phyloP scores from a whole-genome alignment of 2,113 vertebrate genomes.

The Toxotes jaculatrix region DNA sequence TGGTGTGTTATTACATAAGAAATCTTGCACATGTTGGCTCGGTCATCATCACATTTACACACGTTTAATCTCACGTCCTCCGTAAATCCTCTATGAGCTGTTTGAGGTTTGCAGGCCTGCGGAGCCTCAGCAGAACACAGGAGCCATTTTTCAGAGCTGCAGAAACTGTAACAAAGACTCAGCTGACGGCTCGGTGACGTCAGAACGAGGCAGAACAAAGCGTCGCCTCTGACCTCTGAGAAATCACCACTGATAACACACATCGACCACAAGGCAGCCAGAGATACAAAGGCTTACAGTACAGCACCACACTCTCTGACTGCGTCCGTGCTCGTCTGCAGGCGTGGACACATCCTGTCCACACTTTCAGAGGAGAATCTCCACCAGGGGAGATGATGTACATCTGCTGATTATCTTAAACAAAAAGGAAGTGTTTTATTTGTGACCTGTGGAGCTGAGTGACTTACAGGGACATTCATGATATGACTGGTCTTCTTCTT shows the following conservation, averaged over 20 bases:
- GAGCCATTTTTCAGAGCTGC: slow-evolving; percentile 53
- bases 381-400: not conserved
- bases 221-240: slow-evolving; percentile 48
- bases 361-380: not conserved
- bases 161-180: slow-evolving; percentile 68
- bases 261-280: not conserved
- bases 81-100: slow-evolving; percentile 16
- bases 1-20: not conserved
- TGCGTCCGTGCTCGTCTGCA: not conserved
- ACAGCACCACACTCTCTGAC: not conserved
- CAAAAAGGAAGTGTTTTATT: not conserved
- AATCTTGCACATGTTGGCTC: no score
- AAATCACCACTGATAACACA: slow-evolving; percentile 45
- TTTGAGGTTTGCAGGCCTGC: not conserved
- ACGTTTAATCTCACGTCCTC: not conserved
- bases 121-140: slow-evolving; percentile 25
- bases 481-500: not conserved
- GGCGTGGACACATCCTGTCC: slow-evolving; percentile 30
- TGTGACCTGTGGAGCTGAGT: not conserved
- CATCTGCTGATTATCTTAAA: not conserved
- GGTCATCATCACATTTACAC: not conserved
- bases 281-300: slow-evolving; percentile 24
- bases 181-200: slow-evolving; percentile 59
- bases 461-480: not conserved
- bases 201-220: slow-evolving; percentile 63